A percentile compares a stretch with the other conserved stretches of the same genome.
Evolutionary conservation across 2,797 vertebrate species (phyloP).

Genomic region (Darevskia nairensis): DNA sequence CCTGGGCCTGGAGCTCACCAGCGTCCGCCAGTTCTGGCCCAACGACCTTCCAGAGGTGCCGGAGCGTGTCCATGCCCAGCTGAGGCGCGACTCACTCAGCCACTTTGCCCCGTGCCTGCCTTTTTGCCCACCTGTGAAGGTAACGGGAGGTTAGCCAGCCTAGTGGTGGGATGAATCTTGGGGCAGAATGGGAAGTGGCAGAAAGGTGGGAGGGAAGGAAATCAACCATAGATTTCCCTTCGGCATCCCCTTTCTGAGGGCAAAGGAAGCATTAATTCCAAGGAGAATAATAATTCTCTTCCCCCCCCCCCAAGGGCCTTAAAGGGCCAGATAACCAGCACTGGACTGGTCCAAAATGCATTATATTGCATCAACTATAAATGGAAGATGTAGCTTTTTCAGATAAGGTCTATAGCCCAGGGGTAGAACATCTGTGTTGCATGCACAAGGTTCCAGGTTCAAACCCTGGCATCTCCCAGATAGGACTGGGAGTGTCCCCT

Average conservation of each 20-base stretch:
- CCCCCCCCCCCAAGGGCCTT: not conserved
- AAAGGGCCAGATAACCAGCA: not conserved
- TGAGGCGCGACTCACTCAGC: conserved; percentile 70
- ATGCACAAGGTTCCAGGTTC: no score
- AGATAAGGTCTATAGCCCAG: no score
- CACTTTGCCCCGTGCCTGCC: conserved; percentile 71
- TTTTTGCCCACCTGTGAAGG: conserved; percentile 59
- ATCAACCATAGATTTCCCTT: not conserved
- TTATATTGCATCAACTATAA: no score
- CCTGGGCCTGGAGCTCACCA: conserved; percentile 74
- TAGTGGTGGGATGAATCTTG: conserved; percentile 15
- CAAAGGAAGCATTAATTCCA: not conserved
- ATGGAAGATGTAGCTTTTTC: not conserved
- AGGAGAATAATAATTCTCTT: not conserved
- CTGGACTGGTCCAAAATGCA: no score
- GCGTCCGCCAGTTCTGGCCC: conserved; percentile 72
- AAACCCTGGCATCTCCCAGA: no score
- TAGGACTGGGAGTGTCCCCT: no score
- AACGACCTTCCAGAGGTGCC: conserved; percentile 72
- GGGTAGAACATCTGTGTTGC: no score
- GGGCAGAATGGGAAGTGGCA: conserved; percentile 34
- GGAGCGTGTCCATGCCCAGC: conserved; percentile 69
- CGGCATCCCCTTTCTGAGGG: no score
- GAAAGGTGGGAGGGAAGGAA: conserved; percentile 27
- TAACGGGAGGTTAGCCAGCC: conserved; percentile 25